Conservation (phyloP, 2,888 invertebrate genomes). For the Piscicola geometra region DNA sequence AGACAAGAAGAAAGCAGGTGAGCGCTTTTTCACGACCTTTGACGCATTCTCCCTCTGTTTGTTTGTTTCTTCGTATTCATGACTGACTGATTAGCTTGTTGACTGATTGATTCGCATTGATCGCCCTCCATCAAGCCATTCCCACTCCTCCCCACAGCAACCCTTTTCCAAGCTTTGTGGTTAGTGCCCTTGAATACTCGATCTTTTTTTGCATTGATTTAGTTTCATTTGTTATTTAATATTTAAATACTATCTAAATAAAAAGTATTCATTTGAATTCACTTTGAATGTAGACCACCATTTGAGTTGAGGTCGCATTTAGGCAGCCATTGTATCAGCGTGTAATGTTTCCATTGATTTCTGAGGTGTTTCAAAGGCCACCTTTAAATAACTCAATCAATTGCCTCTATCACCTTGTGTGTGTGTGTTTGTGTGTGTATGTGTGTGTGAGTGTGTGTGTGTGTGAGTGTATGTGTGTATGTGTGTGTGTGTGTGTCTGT, state of each 20-base stretch:
- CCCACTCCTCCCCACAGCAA: neutral
- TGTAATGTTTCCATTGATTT: conserved; percentile 1
- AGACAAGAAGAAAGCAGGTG: conserved; percentile 74
- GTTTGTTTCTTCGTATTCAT: no score
- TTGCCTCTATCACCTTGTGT: no score
- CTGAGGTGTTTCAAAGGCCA: no score
- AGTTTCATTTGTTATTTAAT: no score
- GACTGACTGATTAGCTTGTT: no score
- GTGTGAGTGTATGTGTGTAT: conserved; percentile 22
- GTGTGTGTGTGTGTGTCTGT: conserved; percentile 20
- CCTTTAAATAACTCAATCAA: no score
- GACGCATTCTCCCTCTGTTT: neutral
- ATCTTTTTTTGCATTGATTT: no score
- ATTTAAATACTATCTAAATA: no score
- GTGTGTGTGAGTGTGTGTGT: conserved; percentile 21
- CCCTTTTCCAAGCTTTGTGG: neutral
- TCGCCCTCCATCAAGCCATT: neutral
- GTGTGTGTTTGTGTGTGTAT: conserved; percentile 15
- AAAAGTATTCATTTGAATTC: no score
- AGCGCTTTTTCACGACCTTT: neutral
- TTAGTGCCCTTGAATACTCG: no score
- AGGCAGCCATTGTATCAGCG: neutral
- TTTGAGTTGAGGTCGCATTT: neutral
- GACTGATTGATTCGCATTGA: no score
- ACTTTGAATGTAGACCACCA: no score